Percentiles rank a stretch among this genome's conserved stretches.
These are phyloP conservation scores for Marmota flaviventris DNA, from an alignment of 2,113 vertebrate species.

Conservation along the genomic window DNA sequence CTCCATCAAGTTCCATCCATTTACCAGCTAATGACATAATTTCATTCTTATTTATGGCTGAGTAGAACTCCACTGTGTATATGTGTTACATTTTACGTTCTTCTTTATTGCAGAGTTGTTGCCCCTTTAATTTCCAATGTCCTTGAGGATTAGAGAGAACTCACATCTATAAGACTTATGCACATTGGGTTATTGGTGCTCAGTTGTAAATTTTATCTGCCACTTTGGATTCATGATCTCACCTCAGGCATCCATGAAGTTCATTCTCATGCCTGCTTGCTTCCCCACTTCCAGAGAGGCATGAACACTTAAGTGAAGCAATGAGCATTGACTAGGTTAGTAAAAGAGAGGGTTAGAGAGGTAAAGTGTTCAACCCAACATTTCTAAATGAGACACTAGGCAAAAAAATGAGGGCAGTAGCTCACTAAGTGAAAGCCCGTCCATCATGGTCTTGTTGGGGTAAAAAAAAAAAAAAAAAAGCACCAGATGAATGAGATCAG, in stretches of 20 bases:
- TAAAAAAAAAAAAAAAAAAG: not conserved
- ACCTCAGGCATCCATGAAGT: accelerated
- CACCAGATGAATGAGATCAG: not conserved
- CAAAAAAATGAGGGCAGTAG: not conserved
- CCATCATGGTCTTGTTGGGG: not conserved
- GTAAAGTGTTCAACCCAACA: too few species aligned
- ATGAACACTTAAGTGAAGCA: not conserved
- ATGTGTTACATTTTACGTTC: not conserved
- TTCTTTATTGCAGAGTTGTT: not conserved
- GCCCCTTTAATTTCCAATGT: not conserved
- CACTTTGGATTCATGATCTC: not conserved
- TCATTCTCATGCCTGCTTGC: not conserved
- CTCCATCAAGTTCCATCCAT: too few species aligned
- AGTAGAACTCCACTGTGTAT: not conserved
- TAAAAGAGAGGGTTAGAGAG: not conserved
- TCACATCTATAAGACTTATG: accelerated
- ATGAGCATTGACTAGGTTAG: accelerated
- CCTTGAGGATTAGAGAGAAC: not conserved
- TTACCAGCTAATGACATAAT: too few species aligned
- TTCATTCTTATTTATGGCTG: too few species aligned
- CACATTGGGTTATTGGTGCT: accelerated
- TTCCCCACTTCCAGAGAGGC: not conserved
- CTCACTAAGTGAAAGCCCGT: not conserved
- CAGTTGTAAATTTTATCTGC: not conserved
- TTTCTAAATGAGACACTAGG: not conserved